Percentiles rank a stretch among this genome's conserved stretches.
phyloP scores from a whole-genome alignment of 2,888 invertebrate genomes.

The Xestia xanthographa region DNA sequence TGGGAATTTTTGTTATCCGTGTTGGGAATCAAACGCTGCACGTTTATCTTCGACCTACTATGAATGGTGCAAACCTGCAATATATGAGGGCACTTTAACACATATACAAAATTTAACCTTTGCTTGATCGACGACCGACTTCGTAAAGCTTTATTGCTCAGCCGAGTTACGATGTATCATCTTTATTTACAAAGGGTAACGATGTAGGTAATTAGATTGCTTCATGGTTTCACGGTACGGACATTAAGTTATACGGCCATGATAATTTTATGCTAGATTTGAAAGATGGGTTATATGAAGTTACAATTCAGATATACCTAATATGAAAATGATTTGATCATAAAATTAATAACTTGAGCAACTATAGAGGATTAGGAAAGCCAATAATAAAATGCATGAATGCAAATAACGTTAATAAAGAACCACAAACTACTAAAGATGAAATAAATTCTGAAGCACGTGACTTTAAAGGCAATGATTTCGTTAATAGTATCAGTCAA shows the following conservation, averaged over 20 bases:
- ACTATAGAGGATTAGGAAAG: constrained; percentile 13
- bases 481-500: constrained; percentile 41
- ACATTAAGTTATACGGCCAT: constrained; percentile 42
- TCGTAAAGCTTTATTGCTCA: constrained; percentile 48
- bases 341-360: constrained; percentile 11
- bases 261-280: constrained; percentile 32
- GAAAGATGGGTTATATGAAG: neutral
- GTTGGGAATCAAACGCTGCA: constrained; percentile 33
- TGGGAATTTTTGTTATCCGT: constrained; percentile 63
- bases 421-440: neutral
- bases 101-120: constrained; percentile 59
- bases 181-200: constrained; percentile 63
- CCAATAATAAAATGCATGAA: constrained; percentile 20
- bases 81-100: constrained; percentile 23
- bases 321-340: constrained; percentile 19
- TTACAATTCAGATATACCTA: constrained; percentile 5
- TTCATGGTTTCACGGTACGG: constrained; percentile 48
- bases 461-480: constrained; percentile 25
- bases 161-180: constrained; percentile 32
- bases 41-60: constrained; percentile 17
- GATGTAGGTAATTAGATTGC: constrained; percentile 63
- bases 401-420: constrained; percentile 22
- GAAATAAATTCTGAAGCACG: constrained; percentile 24
- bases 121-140: constrained; percentile 51
- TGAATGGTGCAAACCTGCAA: constrained; percentile 38